Conservation (phyloP, 2,113 vertebrate genomes). For the Clupea harengus region DNA sequence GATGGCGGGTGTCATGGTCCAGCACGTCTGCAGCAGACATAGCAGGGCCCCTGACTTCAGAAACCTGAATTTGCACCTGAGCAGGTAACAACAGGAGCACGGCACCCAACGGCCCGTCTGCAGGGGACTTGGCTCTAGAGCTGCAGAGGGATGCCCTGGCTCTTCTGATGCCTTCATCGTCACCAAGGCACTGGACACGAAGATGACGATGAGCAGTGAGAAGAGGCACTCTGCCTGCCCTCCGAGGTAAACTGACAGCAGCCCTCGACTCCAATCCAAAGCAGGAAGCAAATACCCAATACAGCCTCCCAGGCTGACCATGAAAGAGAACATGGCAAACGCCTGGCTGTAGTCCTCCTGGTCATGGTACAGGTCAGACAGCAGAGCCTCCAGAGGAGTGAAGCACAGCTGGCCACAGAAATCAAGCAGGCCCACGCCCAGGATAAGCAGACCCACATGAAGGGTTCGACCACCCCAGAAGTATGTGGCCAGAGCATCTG, state of each 20-base stretch:
- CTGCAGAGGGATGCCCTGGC: constrained; percentile 19
- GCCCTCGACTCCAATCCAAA: constrained; percentile 70
- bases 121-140: constrained; percentile 43
- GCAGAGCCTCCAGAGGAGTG: constrained; percentile 73
- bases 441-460: constrained; percentile 73
- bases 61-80: constrained; percentile 63
- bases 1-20: constrained; percentile 72
- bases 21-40: constrained; percentile 71
- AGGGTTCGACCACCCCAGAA: constrained; percentile 64
- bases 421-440: constrained; percentile 76
- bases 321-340: constrained; percentile 78
- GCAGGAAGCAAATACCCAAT: constrained; percentile 74
- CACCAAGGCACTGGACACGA: constrained; percentile 69
- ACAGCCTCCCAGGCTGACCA: constrained; percentile 77
- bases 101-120: constrained; percentile 49
- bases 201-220: constrained; percentile 72
- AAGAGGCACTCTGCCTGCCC: constrained; percentile 77
- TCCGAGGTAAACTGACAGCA: constrained; percentile 69
- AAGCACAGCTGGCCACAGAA: constrained; percentile 79
- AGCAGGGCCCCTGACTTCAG: constrained; percentile 64
- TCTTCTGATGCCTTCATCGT: constrained; percentile 76
- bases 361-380: constrained; percentile 73
- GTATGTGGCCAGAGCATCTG: constrained; percentile 64
- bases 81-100: constrained; percentile 60
- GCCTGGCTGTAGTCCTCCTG: constrained; percentile 72